phyloP scores from a whole-genome alignment of 2,797 vertebrate genomes.

The Stomatorhinus walkeri region DNA sequence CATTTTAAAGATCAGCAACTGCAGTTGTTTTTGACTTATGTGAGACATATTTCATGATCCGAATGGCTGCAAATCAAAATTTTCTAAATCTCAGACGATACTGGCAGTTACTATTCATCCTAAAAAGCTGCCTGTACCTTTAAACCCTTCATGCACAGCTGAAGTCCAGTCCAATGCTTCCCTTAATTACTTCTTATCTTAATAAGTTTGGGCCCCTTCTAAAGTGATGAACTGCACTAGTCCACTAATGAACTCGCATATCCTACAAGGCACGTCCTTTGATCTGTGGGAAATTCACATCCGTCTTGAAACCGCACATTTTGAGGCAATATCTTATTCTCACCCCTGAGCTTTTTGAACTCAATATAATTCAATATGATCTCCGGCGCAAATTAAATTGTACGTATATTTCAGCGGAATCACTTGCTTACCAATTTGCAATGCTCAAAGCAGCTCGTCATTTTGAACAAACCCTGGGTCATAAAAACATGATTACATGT shows the following conservation, averaged over 20 bases:
- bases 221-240: slow-evolving; percentile 1
- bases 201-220: slow-evolving; percentile 12
- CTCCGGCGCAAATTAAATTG: slow-evolving; percentile 7
- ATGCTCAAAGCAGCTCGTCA: background rate
- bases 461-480: background rate
- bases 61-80: background rate
- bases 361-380: slow-evolving; percentile 21
- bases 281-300: slow-evolving; percentile 23
- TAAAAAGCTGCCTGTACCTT: background rate
- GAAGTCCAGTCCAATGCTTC: background rate
- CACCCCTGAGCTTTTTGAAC: slow-evolving; percentile 13
- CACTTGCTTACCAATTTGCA: slow-evolving; percentile 5
- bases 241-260: slow-evolving; percentile 15
- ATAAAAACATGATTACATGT: slow-evolving; percentile 13
- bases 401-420: background rate
- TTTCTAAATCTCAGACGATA: background rate
- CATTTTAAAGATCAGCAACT: background rate
- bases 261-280: slow-evolving; percentile 8
- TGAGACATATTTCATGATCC: background rate
- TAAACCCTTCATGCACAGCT: background rate
- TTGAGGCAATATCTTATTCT: slow-evolving; percentile 2
- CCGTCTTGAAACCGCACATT: slow-evolving; percentile 13
- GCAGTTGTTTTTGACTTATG: background rate
- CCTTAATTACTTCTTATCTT: background rate
- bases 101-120: background rate